Evolutionary conservation across 2,113 vertebrate genomes (phyloP).

Genomic region (Pituophis catenifer): DNA sequence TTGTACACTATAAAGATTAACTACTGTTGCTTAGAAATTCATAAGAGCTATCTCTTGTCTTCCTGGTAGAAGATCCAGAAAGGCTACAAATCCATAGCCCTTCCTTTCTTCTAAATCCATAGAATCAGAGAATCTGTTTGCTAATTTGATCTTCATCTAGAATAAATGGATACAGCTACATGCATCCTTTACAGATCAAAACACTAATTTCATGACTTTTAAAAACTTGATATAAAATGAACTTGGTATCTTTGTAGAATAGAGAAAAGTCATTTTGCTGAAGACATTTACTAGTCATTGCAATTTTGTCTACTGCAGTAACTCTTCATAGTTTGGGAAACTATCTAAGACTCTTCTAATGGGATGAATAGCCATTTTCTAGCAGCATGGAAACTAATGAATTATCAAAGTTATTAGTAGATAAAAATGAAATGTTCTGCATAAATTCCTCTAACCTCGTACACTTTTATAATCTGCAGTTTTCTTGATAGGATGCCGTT

Average conservation of each 20-base stretch:
- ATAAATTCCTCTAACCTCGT: neutral
- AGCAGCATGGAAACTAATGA: neutral
- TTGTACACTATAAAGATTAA: neutral
- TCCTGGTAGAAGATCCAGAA: neutral
- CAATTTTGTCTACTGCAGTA: neutral
- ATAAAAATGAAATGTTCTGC: neutral
- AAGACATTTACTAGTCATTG: neutral
- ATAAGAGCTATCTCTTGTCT: neutral
- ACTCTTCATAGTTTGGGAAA: neutral
- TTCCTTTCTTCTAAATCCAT: neutral
- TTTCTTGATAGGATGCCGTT: neutral
- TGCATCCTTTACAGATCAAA: neutral
- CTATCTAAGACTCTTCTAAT: neutral
- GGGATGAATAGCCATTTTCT: neutral
- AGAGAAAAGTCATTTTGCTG: neutral
- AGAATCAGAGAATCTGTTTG: neutral
- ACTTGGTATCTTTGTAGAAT: neutral
- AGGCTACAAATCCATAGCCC: neutral
- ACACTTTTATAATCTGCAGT: neutral
- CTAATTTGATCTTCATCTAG: neutral
- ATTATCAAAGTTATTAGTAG: neutral
- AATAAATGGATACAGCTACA: neutral
- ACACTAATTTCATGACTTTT: neutral
- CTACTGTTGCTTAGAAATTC: neutral
- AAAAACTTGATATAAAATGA: neutral